These are phyloP conservation scores for Cinclus cinclus DNA, from an alignment of 2,113 vertebrate species.

Conservation along the genomic window DNA sequence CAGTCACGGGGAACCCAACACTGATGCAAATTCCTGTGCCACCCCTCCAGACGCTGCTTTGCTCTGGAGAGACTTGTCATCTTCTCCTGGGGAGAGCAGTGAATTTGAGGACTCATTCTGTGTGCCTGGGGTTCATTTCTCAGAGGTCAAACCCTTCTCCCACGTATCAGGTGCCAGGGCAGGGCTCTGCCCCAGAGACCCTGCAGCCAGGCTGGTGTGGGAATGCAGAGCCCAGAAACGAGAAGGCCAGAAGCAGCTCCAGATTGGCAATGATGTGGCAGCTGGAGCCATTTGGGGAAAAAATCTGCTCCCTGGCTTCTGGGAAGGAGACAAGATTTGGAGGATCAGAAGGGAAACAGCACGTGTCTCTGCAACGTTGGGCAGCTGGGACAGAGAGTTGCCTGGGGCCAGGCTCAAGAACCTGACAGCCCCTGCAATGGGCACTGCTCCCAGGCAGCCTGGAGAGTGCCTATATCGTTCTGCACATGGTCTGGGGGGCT, in stretches of 20 bases:
- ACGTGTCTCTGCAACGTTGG: not conserved
- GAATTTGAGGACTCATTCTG: not conserved
- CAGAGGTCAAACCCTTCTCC: not conserved
- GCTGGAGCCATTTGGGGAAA: not conserved
- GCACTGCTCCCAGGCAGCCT: fast-evolving
- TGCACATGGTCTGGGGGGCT: not conserved
- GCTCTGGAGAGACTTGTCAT: not conserved
- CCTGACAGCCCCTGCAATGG: fast-evolving
- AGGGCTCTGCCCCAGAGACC: not conserved
- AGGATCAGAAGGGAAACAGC: not conserved
- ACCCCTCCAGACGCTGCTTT: fast-evolving
- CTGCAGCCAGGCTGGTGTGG: not conserved
- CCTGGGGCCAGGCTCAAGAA: not conserved
- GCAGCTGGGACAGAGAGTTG: not conserved
- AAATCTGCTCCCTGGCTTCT: not conserved
- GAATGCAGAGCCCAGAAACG: not conserved
- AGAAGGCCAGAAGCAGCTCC: not conserved
- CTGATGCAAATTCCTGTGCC: fast-evolving
- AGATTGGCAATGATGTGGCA: not conserved
- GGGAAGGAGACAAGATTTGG: not conserved
- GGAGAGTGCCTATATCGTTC: not conserved
- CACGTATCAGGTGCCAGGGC: fast-evolving
- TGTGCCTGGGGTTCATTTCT: not conserved
- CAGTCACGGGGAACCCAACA: fast-evolving
- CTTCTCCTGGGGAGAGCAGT: not conserved